These are phyloP conservation scores for Cheilinus undulatus DNA, from an alignment of 2,113 vertebrate species.

Conservation along the genomic window DNA sequence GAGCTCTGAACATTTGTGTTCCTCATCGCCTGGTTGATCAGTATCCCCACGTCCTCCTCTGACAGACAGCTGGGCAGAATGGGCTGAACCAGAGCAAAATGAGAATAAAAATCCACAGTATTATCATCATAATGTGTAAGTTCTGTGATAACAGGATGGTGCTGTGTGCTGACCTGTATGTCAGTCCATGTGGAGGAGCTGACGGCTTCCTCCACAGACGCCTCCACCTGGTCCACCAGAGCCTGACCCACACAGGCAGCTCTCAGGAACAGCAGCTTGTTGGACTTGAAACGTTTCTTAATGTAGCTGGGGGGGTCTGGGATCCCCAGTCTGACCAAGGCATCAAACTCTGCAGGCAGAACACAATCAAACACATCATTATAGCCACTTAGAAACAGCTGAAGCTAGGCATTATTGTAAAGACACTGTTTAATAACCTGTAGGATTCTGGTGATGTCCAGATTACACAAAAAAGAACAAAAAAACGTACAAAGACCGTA, in stretches of 20 bases:
- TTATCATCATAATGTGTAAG: no score
- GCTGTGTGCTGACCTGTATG: constrained; percentile 82
- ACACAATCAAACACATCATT: no score
- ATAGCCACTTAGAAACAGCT: background rate
- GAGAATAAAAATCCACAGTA: no score
- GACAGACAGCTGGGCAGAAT: constrained; percentile 94
- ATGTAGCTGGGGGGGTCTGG: constrained; percentile 92
- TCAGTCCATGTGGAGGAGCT: constrained; percentile 92
- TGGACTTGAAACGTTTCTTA: constrained; percentile 91
- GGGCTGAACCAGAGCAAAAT: constrained; percentile 76
- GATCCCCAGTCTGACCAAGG: constrained; percentile 92
- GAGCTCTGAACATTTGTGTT: constrained; percentile 85
- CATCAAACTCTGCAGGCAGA: constrained; percentile 89
- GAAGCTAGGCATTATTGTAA: no score
- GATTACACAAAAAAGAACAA: no score
- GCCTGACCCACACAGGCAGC: constrained; percentile 89
- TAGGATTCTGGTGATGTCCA: no score
- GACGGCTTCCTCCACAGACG: constrained; percentile 94
- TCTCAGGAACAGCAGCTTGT: constrained; percentile 88
- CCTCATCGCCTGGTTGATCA: constrained; percentile 93
- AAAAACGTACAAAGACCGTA: no score
- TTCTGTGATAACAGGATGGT: background rate
- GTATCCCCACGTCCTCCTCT: constrained; percentile 87
- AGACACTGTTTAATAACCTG: no score
- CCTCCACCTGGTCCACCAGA: constrained; percentile 95